Conservation (phyloP, 2,888 invertebrate species). For the Mesoligia furuncula region DNA sequence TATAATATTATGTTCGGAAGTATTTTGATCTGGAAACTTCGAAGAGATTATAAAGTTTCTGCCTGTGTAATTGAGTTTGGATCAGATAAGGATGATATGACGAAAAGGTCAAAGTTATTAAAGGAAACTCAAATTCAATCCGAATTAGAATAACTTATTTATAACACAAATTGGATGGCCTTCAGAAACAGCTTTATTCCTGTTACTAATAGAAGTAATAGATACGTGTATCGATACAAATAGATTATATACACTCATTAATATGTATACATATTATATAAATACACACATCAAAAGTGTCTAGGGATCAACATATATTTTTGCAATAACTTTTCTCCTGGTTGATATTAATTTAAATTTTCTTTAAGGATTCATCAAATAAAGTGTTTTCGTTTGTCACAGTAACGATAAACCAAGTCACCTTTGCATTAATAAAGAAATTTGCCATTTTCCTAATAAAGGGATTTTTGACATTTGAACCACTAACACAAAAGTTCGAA, state of each 20-base stretch:
- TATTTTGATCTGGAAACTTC: conserved; percentile 23
- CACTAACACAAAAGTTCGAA: too few species aligned
- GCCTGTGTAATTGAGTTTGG: conserved; percentile 27
- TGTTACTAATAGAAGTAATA: neutral
- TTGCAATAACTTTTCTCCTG: too few species aligned
- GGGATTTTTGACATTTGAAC: too few species aligned
- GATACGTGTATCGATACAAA: conserved; percentile 44
- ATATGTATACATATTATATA: conserved; percentile 31
- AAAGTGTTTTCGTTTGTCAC: too few species aligned
- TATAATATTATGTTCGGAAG: conserved; percentile 9
- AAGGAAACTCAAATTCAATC: conserved; percentile 25
- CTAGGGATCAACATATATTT: too few species aligned
- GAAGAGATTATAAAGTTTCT: conserved; percentile 26
- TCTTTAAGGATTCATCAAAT: too few species aligned
- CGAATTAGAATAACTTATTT: conserved; percentile 20
- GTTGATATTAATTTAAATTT: too few species aligned
- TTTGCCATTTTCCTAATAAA: too few species aligned
- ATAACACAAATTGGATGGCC: conserved; percentile 1
- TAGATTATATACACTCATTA: conserved; percentile 2
- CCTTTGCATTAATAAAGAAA: too few species aligned
- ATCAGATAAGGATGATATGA: conserved; percentile 14
- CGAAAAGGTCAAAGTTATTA: conserved; percentile 17
- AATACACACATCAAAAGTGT: too few species aligned
- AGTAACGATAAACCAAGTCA: too few species aligned
- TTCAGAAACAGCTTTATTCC: conserved; percentile 22